A percentile compares a stretch with the other conserved stretches of the same genome.
Conservation (phyloP, 2,113 vertebrate species). For the Mastomys natalensis region DNA sequence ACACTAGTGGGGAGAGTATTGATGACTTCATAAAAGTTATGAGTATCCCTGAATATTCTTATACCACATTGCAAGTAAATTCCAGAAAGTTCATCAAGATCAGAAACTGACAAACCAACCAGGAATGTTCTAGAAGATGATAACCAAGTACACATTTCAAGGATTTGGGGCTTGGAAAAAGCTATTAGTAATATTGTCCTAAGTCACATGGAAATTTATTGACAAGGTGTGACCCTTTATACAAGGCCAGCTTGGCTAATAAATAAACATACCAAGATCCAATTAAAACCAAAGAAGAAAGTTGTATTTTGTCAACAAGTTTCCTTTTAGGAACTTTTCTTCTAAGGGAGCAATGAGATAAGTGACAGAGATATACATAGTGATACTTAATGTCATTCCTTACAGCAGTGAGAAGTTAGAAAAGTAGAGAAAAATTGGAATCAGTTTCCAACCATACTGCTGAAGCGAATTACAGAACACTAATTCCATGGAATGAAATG, state of each 20-base stretch:
- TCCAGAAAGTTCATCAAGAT: constrained; percentile 14
- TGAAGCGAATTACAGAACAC: background rate
- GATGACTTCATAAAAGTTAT: constrained; percentile 44
- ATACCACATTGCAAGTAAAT: constrained; percentile 10
- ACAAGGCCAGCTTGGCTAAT: background rate
- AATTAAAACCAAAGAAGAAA: background rate
- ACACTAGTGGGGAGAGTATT: background rate
- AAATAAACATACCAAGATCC: background rate
- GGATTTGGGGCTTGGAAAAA: background rate
- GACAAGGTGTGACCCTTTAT: background rate
- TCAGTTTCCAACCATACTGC: background rate
- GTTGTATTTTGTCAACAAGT: constrained; percentile 57
- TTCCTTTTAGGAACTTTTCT: constrained; percentile 42
- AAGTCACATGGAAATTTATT: background rate
- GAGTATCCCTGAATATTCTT: background rate
- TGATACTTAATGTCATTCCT: background rate
- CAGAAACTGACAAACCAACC: constrained; percentile 21
- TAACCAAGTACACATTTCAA: background rate
- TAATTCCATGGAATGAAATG: background rate
- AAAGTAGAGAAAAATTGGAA: background rate
- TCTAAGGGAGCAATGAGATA: constrained; percentile 39
- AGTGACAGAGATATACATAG: background rate
- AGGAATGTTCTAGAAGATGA: constrained; percentile 26
- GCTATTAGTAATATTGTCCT: background rate
- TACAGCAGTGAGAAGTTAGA: background rate